Evolutionary conservation across 1,140 invertebrate species (phyloP).

Genomic region (Cylas formicarius): DNA sequence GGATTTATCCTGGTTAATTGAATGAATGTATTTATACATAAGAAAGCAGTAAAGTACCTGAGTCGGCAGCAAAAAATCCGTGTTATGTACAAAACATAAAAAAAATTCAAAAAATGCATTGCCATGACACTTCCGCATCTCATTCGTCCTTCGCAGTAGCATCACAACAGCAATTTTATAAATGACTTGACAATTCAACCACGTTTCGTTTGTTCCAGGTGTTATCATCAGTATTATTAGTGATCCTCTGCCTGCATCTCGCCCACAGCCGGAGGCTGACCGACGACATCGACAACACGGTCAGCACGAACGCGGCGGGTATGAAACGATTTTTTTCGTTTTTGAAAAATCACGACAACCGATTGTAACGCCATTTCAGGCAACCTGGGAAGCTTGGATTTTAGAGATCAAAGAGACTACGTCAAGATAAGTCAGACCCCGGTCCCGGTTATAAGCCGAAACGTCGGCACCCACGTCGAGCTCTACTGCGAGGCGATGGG

Average conservation of each 20-base stretch:
- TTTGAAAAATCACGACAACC: neutral
- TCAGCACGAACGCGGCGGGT: constrained; percentile 8
- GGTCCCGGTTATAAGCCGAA: constrained; percentile 38
- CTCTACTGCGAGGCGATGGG: constrained; percentile 61
- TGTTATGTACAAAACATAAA: no score
- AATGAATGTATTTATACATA: no score
- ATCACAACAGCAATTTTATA: no score
- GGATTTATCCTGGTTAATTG: no score
- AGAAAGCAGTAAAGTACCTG: no score
- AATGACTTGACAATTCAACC: no score
- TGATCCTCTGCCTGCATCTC: constrained; percentile 21
- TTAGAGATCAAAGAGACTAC: constrained; percentile 39
- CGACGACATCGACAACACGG: constrained; percentile 30
- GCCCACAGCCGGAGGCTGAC: constrained; percentile 21
- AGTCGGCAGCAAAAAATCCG: no score
- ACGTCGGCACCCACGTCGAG: constrained; percentile 47
- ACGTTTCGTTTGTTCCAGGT: constrained; percentile 27
- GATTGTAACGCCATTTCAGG: constrained; percentile 2
- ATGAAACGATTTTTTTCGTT: constrained; percentile 1
- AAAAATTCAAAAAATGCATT: no score
- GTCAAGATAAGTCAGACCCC: constrained; percentile 47
- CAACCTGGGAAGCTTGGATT: constrained; percentile 7
- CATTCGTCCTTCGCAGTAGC: no score
- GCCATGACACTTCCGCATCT: no score
- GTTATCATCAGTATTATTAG: constrained; percentile 31